Conservation (phyloP, 2,113 vertebrate genomes). For the Progne subis region DNA sequence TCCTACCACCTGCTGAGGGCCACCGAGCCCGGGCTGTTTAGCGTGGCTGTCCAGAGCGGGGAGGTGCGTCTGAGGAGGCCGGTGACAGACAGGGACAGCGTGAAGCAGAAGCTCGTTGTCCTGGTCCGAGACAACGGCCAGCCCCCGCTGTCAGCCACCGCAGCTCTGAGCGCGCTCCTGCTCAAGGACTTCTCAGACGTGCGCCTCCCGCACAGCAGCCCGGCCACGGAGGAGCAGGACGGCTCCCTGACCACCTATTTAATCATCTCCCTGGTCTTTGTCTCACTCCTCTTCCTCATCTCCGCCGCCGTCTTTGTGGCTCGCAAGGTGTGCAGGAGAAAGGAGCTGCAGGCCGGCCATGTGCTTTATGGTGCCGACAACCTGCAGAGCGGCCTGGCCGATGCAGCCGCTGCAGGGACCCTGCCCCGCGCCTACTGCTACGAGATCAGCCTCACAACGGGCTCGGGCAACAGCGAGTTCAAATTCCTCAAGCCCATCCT, state of each 20-base stretch:
- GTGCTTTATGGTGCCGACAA: slow-evolving; percentile 34
- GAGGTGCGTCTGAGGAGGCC: slow-evolving; percentile 36
- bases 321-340: neutral
- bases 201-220: neutral
- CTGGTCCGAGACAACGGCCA: neutral
- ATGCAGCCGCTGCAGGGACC: neutral
- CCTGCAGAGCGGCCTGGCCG: neutral
- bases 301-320: neutral
- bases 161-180: neutral
- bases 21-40: neutral
- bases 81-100: neutral
- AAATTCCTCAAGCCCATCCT: slow-evolving; percentile 3
- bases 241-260: neutral
- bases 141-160: neutral
- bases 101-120: neutral
- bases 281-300: neutral
- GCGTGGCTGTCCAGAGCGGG: neutral
- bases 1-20: slow-evolving; percentile 52
- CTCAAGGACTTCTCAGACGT: neutral
- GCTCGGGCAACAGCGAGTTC: slow-evolving; percentile 1
- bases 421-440: neutral
- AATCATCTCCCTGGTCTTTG: neutral
- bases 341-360: neutral
- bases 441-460: neutral
- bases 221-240: accelerated